A percentile compares a stretch with the other conserved stretches of the same genome.
These are phyloP conservation scores for Schrankia costaestrigalis DNA, from an alignment of 2,888 invertebrate species.

Conservation along the genomic window DNA sequence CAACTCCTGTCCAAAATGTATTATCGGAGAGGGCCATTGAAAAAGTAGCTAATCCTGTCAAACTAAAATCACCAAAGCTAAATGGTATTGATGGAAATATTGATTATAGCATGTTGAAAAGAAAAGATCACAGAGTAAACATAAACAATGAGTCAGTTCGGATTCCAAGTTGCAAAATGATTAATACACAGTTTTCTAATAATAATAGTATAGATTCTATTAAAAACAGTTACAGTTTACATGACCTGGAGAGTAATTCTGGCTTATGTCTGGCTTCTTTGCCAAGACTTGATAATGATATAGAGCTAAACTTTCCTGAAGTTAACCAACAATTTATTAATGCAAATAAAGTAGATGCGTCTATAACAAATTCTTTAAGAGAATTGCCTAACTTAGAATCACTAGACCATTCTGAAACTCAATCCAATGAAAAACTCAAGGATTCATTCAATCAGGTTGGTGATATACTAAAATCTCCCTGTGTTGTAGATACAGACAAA, in stretches of 20 bases:
- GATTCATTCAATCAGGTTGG: constrained; percentile 14
- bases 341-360: constrained; percentile 62
- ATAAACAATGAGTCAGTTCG: constrained; percentile 38
- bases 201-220: constrained; percentile 39
- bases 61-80: constrained; percentile 44
- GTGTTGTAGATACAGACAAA: constrained; percentile 42
- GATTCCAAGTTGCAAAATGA: constrained; percentile 64
- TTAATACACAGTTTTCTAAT: constrained; percentile 51
- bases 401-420: constrained; percentile 29
- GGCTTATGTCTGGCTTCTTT: constrained; percentile 70
- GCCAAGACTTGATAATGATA: constrained; percentile 71
- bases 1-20: constrained; percentile 61
- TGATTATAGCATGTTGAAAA: constrained; percentile 37
- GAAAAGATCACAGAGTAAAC: constrained; percentile 30
- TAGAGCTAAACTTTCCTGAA: constrained; percentile 73
- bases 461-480: constrained; percentile 25
- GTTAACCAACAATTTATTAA: constrained; percentile 76
- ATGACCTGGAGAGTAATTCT: constrained; percentile 69
- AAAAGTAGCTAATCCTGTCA: constrained; percentile 65
- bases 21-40: constrained; percentile 65
- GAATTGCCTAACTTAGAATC: constrained; percentile 43
- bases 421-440: constrained; percentile 17
- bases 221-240: constrained; percentile 61
- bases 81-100: constrained; percentile 41
- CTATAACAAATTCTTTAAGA: constrained; percentile 26